Base-by-base conservation (phyloP, 2,113 vertebrate species). In the Bettongia penicillata region DNA sequence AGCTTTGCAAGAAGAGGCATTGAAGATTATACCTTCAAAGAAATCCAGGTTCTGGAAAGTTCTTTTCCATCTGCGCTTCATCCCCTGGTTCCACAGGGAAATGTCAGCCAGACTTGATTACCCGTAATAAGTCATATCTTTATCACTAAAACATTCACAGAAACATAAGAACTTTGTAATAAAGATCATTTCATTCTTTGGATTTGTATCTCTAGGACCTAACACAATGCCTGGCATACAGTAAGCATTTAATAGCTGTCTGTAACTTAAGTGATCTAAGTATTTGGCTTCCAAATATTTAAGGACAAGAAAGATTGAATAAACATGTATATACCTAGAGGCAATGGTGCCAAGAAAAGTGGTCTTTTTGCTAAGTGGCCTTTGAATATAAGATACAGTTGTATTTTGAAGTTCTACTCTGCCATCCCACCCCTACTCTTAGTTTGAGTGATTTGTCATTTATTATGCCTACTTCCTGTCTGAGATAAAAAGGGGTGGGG, bases 1-100 rank as follows among this genome's bases (percentile, higher is more conserved):
- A 99, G 99, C 50, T 99, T 99, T 19, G 99, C 99, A 92, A 99
- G 98, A 4, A 99, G 99, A 23, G 99, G 99, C 95, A 95, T 99
- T 0, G 99, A 99, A 97, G 99, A 99, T 97, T 99, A 99, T 98
- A 98, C 98, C 0, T 99, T 98, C 98, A 99, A 99, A 92, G 99
- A 99, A 98, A 97, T 53, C 26, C 96, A 99, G 99, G 99, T 51
- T 51, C 37, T 91, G 94, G 91, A 84, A 90, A 53, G 24, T 37
- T 52, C 1, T 6, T 47, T 22, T 50, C 89, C 51, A 31, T 53
- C 48, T 1, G 11, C 77, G 25, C 90, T 24, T 5, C 51, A 37
- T 50, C 19, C 77, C 6, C 23, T 84, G 19, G 19, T 23, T n/a
- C n/a, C 68, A 90, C 22, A 53, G 61, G 91, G 93, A 5, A 37